phyloP scores from a whole-genome alignment of 2,797 vertebrate genomes.

The Tapirus indicus region DNA sequence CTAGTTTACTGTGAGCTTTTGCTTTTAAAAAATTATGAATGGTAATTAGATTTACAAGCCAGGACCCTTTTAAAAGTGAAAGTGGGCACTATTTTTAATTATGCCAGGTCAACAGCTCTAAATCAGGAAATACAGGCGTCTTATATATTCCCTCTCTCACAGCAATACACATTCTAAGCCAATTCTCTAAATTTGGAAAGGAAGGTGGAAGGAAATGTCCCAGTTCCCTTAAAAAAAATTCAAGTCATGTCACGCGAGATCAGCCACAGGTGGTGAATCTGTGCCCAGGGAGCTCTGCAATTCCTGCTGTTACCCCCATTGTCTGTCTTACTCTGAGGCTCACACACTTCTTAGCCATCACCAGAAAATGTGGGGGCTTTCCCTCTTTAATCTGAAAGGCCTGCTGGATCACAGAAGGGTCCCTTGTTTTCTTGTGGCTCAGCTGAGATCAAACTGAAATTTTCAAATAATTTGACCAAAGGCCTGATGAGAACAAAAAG shows the following conservation, averaged over 20 bases:
- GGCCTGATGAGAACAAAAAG: background rate
- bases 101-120: background rate
- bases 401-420: background rate
- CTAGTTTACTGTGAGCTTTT: background rate
- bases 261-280: background rate
- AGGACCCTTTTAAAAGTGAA: background rate
- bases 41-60: background rate
- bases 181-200: background rate
- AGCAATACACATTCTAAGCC: background rate
- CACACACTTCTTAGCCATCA: background rate
- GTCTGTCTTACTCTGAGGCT: background rate
- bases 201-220: background rate
- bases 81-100: background rate
- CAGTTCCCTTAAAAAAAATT: background rate
- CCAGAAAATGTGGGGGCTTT: no score
- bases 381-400: background rate
- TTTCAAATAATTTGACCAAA: background rate
- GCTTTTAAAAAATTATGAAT: background rate
- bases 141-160: background rate
- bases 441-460: background rate
- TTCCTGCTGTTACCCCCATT: background rate
- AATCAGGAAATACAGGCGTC: background rate
- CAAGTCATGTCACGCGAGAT: background rate
- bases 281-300: background rate
- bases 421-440: background rate